Base-by-base conservation (phyloP, 1,140 invertebrate genomes). In the Drosophila leontia region DNA sequence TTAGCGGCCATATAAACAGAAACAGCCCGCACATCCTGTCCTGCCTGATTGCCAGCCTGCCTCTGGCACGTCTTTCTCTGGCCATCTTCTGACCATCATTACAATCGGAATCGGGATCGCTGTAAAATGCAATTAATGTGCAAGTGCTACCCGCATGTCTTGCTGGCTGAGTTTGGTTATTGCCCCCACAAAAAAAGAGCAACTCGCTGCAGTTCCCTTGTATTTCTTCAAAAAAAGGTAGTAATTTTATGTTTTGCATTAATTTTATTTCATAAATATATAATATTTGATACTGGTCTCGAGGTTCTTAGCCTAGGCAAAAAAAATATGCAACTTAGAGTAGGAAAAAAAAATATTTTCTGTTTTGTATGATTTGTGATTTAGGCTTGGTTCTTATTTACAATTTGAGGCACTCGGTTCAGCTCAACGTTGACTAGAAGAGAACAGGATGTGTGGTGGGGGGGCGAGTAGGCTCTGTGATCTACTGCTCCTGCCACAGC, bases 401-500 rank as follows among this genome's bases (percentile, higher is more conserved):
- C 84, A 88, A 61, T 70, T 83, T 72, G 84, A 88, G 84, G 84
- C 84, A 88, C 84, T 87, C 83, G 77, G 69, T 84, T 83, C 57
- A 59, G 79, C 70, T 82, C 72, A 71, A 79, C 47, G 69, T 84
- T 88, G 85, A 88, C 84, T 90, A 90, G 84, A 88, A 64, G 76
- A 75, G 69, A 84, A 78, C 65, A 67, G 82, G 77, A 64, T 48
- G 50, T 51, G 26, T 34, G 35, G 32, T 29, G 23, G 23, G 1
- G 23, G 50, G 39, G 23, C 12, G 29, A 12, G 17, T 1, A 17
- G 9, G 23, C 32, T 26, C 17, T 29, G 9, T 5, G 11, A 19
- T 17, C 37, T n/a, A 11, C 9, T 95, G 94, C 84, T 95, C 94
- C 93, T 98, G 97, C 97, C 97, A 98, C 94, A 96, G 97, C 13